Evolutionary conservation across 2,888 invertebrate species (phyloP).

Genomic region (Drosophila ochracea): DNA sequence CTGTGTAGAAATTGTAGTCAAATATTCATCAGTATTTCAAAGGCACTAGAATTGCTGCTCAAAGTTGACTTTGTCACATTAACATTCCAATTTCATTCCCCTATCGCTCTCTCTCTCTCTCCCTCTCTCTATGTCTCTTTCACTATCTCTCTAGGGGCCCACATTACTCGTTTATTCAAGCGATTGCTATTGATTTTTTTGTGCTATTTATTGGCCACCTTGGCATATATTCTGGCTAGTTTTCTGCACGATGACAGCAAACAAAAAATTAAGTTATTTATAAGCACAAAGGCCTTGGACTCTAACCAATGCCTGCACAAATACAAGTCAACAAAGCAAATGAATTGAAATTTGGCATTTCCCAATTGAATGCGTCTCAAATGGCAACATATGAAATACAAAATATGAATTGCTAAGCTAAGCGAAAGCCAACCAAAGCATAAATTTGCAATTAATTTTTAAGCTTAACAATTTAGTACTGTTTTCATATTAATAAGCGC

Average conservation of each 20-base stretch:
- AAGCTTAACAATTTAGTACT: conserved; percentile 35
- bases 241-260: conserved; percentile 46
- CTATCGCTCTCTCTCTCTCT: too few species aligned
- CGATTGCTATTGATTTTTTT: conserved; percentile 67
- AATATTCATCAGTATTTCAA: conserved; percentile 12
- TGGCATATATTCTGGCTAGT: conserved; percentile 58
- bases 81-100: conserved; percentile 14
- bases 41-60: conserved; percentile 2
- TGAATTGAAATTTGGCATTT: conserved; percentile 47
- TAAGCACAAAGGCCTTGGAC: conserved; percentile 64
- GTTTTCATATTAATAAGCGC: conserved; percentile 70
- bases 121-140: neutral
- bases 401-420: conserved; percentile 14
- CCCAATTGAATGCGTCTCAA: conserved; percentile 20
- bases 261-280: conserved; percentile 67
- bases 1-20: neutral
- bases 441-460: conserved; percentile 75
- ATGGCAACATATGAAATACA: conserved; percentile 12
- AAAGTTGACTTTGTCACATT: conserved; percentile 28
- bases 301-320: conserved; percentile 62
- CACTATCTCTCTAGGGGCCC: neutral
- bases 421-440: conserved; percentile 3
- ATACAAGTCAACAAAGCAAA: conserved; percentile 67
- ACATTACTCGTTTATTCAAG: conserved; percentile 25
- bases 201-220: conserved; percentile 57